A percentile compares a stretch with the other conserved stretches of the same genome.
Conservation (phyloP, 2,113 vertebrate genomes). For the Heterotis niloticus region DNA sequence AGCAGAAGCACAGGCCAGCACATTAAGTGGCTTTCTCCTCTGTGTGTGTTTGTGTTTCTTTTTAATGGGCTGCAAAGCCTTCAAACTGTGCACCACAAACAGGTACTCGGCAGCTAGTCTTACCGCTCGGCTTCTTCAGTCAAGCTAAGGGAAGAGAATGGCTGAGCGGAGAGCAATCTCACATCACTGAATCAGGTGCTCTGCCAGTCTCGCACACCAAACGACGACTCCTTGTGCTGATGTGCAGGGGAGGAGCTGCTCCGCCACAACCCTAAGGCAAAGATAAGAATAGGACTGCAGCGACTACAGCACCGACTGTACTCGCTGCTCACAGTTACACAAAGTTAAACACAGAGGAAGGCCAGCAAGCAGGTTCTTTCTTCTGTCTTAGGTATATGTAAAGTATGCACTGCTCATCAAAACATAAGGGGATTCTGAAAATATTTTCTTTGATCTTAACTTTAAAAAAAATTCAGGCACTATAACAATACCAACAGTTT, state of each 20-base stretch:
- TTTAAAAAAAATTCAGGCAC: no score
- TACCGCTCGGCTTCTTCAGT: not conserved
- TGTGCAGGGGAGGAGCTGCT: not conserved
- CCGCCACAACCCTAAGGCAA: no score
- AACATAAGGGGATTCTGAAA: no score
- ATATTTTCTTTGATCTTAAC: no score
- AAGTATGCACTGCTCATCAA: no score
- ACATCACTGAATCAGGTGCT: no score
- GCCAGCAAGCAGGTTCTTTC: not conserved
- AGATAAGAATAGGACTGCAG: not conserved
- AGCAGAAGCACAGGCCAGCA: not conserved
- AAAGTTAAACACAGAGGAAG: not conserved
- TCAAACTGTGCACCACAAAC: no score
- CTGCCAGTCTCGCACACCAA: not conserved
- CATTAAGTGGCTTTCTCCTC: not conserved
- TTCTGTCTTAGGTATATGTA: no score
- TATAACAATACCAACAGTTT: no score
- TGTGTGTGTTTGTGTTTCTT: not conserved
- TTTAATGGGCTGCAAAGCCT: not conserved
- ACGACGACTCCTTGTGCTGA: not conserved
- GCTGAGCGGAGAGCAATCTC: no score
- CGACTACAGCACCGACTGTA: not conserved
- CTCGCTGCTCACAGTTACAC: not conserved
- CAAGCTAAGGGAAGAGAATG: no score
- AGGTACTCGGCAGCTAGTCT: not conserved